A percentile compares a stretch with the other conserved stretches of the same genome.
Evolutionary conservation across 2,888 invertebrate genomes (phyloP).

Genomic region (Abscondita cerata): DNA sequence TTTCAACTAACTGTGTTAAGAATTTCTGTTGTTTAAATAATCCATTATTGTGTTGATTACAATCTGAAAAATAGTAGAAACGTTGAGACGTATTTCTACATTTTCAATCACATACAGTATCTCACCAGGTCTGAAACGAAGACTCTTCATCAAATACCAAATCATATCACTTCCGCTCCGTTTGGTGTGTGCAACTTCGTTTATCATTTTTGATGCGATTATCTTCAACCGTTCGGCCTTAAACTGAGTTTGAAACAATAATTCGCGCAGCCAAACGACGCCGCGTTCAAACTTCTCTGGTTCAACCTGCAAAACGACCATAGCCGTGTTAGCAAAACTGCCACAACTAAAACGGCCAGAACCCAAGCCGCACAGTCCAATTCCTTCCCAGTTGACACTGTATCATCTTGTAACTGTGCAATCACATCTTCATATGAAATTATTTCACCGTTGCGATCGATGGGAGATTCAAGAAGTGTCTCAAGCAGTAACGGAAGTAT

Average conservation of each 20-base stretch:
- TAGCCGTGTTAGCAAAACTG: conserved; percentile 71
- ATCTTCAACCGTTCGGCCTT: conserved; percentile 77
- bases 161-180: conserved; percentile 75
- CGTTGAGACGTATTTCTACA: too few relatives aligned
- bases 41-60: conserved; percentile 74
- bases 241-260: conserved; percentile 75
- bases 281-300: conserved; percentile 76
- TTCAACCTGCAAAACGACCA: conserved; percentile 77
- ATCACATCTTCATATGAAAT: conserved; percentile 76
- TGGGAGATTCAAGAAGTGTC: conserved; percentile 77
- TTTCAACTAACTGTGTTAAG: conserved; percentile 70
- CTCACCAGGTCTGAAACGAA: conserved; percentile 66
- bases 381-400: conserved; percentile 66
- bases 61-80: conserved; percentile 68
- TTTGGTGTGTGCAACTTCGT: conserved; percentile 79
- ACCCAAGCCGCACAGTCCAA: conserved; percentile 67
- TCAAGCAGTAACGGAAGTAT: conserved; percentile 81
- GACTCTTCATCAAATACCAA: conserved; percentile 65
- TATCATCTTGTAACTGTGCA: conserved; percentile 78
- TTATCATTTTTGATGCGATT: conserved; percentile 81
- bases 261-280: conserved; percentile 77
- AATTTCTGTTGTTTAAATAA: conserved; percentile 81
- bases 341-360: conserved; percentile 72
- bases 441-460: conserved; percentile 64
- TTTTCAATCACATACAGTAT: too few relatives aligned